Base-by-base conservation (phyloP, 2,888 invertebrate species). In the Bombylius discolor region DNA sequence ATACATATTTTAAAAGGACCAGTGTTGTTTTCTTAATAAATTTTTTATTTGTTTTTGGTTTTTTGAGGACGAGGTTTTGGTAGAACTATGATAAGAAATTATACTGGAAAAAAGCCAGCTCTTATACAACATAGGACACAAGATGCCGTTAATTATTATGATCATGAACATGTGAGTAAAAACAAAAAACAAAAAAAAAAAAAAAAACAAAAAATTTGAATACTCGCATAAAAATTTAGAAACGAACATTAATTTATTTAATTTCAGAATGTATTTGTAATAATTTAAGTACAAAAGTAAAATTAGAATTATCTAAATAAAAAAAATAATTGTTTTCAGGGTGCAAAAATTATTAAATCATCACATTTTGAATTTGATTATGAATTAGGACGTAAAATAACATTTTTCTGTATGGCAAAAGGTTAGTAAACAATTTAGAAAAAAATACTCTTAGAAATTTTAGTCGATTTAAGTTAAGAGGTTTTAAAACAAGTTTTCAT, bases 351-450 rank as follows among this genome's bases (percentile, higher is more conserved):
- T 60, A 78, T 86, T 42, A 79, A 88, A 62, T 87, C 90, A 1
- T 93, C 93, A 1, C 93, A 93, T 72, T 94, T 94, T 71, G 93
- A 93, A 71, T 83, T 87, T 75, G 92, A 93, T 77, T 94, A 92
- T 76, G 87, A 89, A 48, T 76, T 95, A 66, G 95, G 95, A 0
- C 90, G 95, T 69, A 95, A 95, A 76, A 92, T 95, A 58, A 88
- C 90, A 4, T 92, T 95, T 72, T 80, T 95, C 59, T 95, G 95
- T 71, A 87, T 89, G 61, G 95, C 95, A 0, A 83, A 86, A 68
- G 95, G 95, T 52, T 81, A 58, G 7, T 39, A 39, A 39, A 39
- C 3, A 9, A 3, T 39, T 11, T 3, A 39, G 3, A 39, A 39
- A 39, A 39, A 39, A 39, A 39, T 9, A 3, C n/a, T n/a, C n/a